A percentile compares a stretch with the other conserved stretches of the same genome.
phyloP scores from a whole-genome alignment of 2,888 invertebrate genomes.

The Rutpela maculata region DNA sequence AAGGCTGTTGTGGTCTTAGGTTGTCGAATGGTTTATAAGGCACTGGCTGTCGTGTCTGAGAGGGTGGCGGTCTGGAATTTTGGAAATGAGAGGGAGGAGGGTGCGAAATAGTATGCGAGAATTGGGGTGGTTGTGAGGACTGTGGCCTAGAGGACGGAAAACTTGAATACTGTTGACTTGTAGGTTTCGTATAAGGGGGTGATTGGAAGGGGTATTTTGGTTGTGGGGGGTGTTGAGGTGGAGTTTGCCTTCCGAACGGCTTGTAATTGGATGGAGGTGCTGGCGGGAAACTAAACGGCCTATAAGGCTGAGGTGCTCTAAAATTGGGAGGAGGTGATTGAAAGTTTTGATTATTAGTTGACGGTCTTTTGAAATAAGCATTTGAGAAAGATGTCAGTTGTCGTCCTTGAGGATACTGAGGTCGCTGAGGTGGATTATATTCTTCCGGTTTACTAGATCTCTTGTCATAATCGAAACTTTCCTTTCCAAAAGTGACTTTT shows the following conservation, averaged over 20 bases:
- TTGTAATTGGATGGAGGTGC: slow-evolving; percentile 48
- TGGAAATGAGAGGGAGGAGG: slow-evolving; percentile 62
- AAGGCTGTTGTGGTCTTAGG: slow-evolving; percentile 52
- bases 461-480: slow-evolving; percentile 75
- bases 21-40: slow-evolving; percentile 68
- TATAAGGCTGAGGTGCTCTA: slow-evolving; percentile 75
- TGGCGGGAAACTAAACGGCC: slow-evolving; percentile 73
- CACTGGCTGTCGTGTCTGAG: slow-evolving; percentile 66
- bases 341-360: slow-evolving; percentile 49
- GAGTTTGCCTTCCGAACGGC: slow-evolving; percentile 49
- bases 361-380: slow-evolving; percentile 60
- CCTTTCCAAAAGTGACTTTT: slow-evolving; percentile 87
- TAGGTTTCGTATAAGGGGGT: slow-evolving; percentile 46
- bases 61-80: slow-evolving; percentile 63
- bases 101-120: slow-evolving; percentile 54
- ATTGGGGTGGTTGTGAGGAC: slow-evolving; percentile 52
- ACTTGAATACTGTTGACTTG: slow-evolving; percentile 45
- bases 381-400: slow-evolving; percentile 65
- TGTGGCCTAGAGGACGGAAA: slow-evolving; percentile 31
- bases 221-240: slow-evolving; percentile 68
- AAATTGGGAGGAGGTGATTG: slow-evolving; percentile 56
- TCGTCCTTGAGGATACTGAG: slow-evolving; percentile 60
- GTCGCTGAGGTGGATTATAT: slow-evolving; percentile 58
- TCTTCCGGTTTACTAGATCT: slow-evolving; percentile 74
- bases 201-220: slow-evolving; percentile 53